Base-by-base conservation (phyloP, 2,888 invertebrate genomes). In the Seira musarum region DNA sequence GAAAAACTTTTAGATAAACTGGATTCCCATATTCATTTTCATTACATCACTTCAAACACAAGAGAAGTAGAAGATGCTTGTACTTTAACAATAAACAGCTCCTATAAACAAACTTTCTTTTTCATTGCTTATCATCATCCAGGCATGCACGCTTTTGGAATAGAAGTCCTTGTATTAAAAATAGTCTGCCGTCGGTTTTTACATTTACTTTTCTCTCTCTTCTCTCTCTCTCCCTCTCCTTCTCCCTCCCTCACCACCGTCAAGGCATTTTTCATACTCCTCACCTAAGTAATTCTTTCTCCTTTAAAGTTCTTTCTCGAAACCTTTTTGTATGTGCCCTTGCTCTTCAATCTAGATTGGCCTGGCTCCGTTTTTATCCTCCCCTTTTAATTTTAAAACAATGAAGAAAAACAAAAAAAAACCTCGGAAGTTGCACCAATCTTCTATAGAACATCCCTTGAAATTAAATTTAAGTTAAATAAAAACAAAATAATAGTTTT, bases 321-420 rank as follows among this genome's bases (percentile, higher is more conserved):
- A 8, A 5, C 30, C 30, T 30, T 30, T 30, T 30, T 30, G 30
- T 30, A 5, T 30, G 30, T 30, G 30, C 8, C 17, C 70, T 61
- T 61, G 30, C 46, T 21, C 25, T 73, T 8, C 22, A 24, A 53
- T 8, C 49, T 1, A 19, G 57, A 21, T n/a, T 68, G 22, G 46
- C 24, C 25, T 17, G 35, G 53, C 76, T 57, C 24, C 75, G 63
- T 25, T 60, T 67, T 65, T 70, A 49, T 25, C 15, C 69, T 66
- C 63, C 65, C 65, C 80, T 73, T 63, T 40, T 65, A 1, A 13
- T 24, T 25, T 69, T 24, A 19, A 24, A 15, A 69, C 6, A 49
- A 53, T 21, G 30, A 30, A 30, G 66, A 66, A 40, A 66, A 21
- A 40, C 8, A 19, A 17, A 64, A 64, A 25, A 30, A 25, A 64